These are phyloP conservation scores for Drosophila burlai DNA, from an alignment of 1,140 invertebrate species.

Conservation along the genomic window DNA sequence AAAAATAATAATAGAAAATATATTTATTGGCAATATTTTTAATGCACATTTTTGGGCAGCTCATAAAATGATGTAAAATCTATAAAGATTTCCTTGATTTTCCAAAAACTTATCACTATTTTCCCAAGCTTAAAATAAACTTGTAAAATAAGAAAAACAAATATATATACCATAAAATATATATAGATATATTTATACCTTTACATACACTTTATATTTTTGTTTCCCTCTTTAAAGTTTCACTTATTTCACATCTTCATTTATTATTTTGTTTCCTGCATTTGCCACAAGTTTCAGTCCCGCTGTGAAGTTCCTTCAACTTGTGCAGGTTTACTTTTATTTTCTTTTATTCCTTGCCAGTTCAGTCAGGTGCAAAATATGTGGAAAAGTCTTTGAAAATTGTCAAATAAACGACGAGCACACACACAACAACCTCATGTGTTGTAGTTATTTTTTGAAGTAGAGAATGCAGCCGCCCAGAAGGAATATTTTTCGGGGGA, in stretches of 20 bases:
- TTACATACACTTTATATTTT: not conserved
- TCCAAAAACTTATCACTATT: too few species aligned
- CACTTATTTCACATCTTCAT: not conserved
- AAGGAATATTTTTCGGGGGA: conserved; percentile 2
- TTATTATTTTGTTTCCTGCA: not conserved
- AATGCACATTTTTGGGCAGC: too few species aligned
- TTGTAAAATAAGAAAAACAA: not conserved
- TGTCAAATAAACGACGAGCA: conserved; percentile 24
- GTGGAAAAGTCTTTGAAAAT: conserved; percentile 22
- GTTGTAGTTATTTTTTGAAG: conserved; percentile 3
- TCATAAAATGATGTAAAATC: too few species aligned
- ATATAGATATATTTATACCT: too few species aligned
- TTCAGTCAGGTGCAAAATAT: conserved; percentile 29
- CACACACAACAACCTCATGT: not conserved
- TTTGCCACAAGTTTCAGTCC: not conserved
- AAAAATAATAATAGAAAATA: too few species aligned
- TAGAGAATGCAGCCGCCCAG: conserved; percentile 1
- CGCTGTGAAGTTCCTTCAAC: not conserved
- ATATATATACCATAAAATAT: not conserved
- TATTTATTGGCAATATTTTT: too few species aligned
- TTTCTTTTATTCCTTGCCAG: not conserved
- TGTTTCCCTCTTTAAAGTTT: too few species aligned
- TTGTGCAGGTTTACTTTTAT: not conserved
- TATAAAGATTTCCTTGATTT: too few species aligned
- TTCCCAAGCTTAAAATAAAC: too few species aligned